Base-by-base conservation (phyloP, 2,113 vertebrate genomes). In the Brachyhypopomus occidentalis region DNA sequence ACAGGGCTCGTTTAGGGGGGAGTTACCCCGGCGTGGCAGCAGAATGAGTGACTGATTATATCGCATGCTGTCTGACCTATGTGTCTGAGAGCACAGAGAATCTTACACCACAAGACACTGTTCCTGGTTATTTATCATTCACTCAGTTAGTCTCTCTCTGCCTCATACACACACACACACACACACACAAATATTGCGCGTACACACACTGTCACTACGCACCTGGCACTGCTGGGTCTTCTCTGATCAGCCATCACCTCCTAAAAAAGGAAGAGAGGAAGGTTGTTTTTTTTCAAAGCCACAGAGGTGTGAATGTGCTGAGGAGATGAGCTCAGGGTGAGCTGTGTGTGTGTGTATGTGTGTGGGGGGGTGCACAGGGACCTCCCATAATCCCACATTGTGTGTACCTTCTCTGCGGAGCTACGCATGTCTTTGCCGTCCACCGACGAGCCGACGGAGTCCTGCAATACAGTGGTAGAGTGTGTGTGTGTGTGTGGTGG, bases 171-270 rank as follows among this genome's bases (percentile, higher is more conserved):
- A 82, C 4, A 4, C 66, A 71, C 63, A 27, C 76, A 67, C 62
- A 55, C 66, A 72, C 67, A 79, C 6, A 72, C 48, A 71, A 30
- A 67, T 0, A 69, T 20, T 36, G 1, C 64, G 59, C 62, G 14
- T 59, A 64, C 62, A 55, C 66, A 72, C 67, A 79, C 6, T 55
- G 23, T 69, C 0, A 56, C 16, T 11, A 67, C 71, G 20, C 58
- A 85, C 84, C 41, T 82, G 0, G 27, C 48, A 66, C 34, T 9
- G 14, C 25, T 6, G 17, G 80, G 69, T 85, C 64, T 56, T 20
- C 0, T 36, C 34, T 56, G 19, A 22, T 41, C 64, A 60, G 58
- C 30, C n/a, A 30, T 22, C 3, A 60, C 20, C 14, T 48, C 59
- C 66, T 82, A 56, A 0, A 6, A 22, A 63, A 34, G 62, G 45